Conservation (phyloP, 2,797 vertebrate genomes). For the Lepus townsendii region DNA sequence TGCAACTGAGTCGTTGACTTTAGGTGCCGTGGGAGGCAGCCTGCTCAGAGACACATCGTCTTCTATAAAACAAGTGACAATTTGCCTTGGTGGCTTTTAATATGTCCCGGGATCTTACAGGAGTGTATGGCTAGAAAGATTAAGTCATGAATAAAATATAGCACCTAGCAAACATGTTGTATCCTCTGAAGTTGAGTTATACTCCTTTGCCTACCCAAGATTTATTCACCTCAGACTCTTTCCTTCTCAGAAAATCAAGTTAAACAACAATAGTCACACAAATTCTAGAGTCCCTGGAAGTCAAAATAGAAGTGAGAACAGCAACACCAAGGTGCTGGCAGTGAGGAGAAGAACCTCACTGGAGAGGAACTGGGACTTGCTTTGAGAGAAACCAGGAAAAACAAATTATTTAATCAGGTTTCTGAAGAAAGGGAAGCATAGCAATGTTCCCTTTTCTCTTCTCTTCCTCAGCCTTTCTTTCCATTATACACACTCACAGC, state of each 20-base stretch:
- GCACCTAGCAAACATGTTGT: neutral
- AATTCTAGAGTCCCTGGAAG: neutral
- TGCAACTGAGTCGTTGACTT: neutral
- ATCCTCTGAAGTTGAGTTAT: neutral
- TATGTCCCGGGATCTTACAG: neutral
- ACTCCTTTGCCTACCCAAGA: neutral
- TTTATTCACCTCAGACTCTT: neutral
- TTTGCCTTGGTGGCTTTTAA: neutral
- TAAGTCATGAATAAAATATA: neutral
- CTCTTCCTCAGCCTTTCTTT: neutral
- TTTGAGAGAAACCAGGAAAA: neutral
- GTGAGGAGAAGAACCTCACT: neutral
- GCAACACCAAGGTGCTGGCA: neutral
- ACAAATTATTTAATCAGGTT: neutral
- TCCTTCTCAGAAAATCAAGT: neutral
- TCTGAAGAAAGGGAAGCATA: neutral
- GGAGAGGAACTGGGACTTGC: neutral
- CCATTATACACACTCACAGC: neutral
- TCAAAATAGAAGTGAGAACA: slow-evolving; percentile 18
- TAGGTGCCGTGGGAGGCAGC: neutral
- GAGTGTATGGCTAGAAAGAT: neutral
- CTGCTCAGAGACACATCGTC: neutral
- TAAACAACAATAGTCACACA: neutral
- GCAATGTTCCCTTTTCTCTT: neutral
- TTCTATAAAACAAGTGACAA: neutral